A percentile compares a stretch with the other conserved stretches of the same genome.
phyloP scores from a whole-genome alignment of 2,797 vertebrate genomes.

The Thripadectes ignobilis region DNA sequence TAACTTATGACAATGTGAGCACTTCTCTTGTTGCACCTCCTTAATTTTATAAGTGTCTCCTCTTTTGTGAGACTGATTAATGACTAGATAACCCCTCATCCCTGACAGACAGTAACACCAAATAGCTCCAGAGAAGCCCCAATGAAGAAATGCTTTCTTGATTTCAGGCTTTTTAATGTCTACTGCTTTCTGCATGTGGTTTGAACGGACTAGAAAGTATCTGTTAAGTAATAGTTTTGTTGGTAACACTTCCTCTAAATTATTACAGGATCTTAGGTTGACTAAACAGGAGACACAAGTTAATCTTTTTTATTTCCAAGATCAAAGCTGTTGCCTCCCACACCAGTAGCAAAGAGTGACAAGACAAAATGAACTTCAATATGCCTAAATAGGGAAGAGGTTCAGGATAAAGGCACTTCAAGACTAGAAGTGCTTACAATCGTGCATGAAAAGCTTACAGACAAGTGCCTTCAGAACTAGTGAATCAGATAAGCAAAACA shows the following conservation, averaged over 20 bases:
- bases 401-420: neutral
- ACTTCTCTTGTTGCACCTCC: neutral
- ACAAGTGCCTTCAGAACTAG: neutral
- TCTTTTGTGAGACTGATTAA: neutral
- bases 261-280: neutral
- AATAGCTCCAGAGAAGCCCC: neutral
- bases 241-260: neutral
- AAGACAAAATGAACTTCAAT: neutral
- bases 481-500: neutral
- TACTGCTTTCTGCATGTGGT: neutral
- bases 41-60: neutral
- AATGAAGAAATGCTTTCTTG: neutral
- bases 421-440: neutral
- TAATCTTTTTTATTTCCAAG: neutral
- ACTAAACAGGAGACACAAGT: neutral
- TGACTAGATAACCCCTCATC: accelerated
- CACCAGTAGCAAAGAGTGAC: neutral
- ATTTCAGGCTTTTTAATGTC: neutral
- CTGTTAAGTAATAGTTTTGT: neutral
- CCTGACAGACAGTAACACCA: neutral
- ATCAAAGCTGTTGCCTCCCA: neutral
- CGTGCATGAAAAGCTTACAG: neutral
- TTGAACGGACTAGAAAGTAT: neutral
- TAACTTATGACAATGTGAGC: neutral
- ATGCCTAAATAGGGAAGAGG: neutral